Conservation (phyloP, 2,888 invertebrate species). For the Anoplius nigerrimus region DNA sequence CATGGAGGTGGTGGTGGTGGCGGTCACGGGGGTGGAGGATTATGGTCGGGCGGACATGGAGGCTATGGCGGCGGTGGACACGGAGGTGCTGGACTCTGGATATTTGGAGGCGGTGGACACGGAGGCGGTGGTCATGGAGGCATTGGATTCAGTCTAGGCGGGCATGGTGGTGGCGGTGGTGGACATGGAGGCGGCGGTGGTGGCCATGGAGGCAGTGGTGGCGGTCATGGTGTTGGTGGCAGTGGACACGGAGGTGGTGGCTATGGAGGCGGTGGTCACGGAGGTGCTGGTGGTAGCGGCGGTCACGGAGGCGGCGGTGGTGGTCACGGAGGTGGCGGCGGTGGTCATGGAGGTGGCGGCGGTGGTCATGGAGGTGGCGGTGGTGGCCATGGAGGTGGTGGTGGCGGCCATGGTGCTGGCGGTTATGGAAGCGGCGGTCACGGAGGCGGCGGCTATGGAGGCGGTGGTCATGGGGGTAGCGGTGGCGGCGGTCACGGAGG, state of each 20-base stretch:
- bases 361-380: slow-evolving; percentile 41
- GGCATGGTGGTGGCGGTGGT: not conserved
- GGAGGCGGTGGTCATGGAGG: not conserved
- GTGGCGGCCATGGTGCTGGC: slow-evolving; percentile 41
- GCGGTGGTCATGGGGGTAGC: too few species aligned
- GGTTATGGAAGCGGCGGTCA: slow-evolving; percentile 40
- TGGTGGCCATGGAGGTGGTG: slow-evolving; percentile 22
- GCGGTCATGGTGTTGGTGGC: not conserved
- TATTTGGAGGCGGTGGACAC: not conserved
- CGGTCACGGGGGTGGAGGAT: too few species aligned
- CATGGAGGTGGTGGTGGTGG: slow-evolving; percentile 3
- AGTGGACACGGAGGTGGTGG: not conserved
- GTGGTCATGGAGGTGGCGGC: slow-evolving; percentile 18
- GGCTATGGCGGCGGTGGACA: not conserved
- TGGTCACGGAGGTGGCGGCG: not conserved
- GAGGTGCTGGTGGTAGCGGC: not conserved
- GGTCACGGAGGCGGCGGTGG: not conserved
- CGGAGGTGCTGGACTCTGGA: not conserved
- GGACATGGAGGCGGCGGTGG: not conserved
- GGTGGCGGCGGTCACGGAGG: slow-evolving; percentile 28
- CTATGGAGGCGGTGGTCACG: not conserved
- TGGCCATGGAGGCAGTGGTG: not conserved
- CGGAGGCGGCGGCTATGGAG: slow-evolving; percentile 11
- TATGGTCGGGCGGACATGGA: not conserved
- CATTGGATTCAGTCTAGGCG: not conserved